Percentiles rank a stretch among this genome's conserved stretches.
These are phyloP conservation scores for Campoletis sonorensis DNA, from an alignment of 1,140 invertebrate species.

Conservation along the genomic window DNA sequence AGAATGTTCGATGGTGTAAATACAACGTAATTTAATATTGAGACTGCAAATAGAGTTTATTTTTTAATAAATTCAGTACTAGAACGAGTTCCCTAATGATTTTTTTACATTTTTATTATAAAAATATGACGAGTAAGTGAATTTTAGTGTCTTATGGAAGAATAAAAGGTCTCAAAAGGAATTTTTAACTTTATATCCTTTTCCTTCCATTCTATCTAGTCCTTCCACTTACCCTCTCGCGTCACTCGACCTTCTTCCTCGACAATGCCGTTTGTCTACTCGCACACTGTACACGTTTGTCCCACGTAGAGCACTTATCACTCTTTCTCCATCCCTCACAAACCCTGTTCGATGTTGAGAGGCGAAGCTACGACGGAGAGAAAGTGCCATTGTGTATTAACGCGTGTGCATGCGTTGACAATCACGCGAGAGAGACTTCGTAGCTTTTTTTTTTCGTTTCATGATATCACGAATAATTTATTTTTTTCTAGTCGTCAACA, in stretches of 20 bases:
- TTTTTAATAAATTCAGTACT: too few species aligned
- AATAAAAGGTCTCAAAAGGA: neutral
- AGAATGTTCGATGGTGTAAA: too few species aligned
- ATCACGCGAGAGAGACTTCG: neutral
- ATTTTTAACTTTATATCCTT: neutral
- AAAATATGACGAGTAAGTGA: too few species aligned
- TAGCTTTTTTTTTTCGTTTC: neutral
- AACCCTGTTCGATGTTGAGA: neutral
- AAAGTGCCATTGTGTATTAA: neutral
- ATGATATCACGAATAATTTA: neutral
- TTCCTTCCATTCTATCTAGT: conserved; percentile 10
- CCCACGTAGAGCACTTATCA: neutral
- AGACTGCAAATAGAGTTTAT: too few species aligned
- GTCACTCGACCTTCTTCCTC: conserved; percentile 6
- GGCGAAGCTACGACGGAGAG: neutral
- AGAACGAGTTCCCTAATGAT: too few species aligned
- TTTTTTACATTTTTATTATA: too few species aligned
- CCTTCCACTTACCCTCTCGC: neutral
- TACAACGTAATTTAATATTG: too few species aligned
- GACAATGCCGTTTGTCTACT: conserved; percentile 10
- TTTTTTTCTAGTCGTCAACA: neutral
- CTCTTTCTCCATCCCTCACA: neutral
- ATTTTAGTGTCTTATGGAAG: too few species aligned
- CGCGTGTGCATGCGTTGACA: neutral
- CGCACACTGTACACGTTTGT: neutral